Evolutionary conservation across 2,888 invertebrate species (phyloP).

Genomic region (Trissolcus brochymenae): DNA sequence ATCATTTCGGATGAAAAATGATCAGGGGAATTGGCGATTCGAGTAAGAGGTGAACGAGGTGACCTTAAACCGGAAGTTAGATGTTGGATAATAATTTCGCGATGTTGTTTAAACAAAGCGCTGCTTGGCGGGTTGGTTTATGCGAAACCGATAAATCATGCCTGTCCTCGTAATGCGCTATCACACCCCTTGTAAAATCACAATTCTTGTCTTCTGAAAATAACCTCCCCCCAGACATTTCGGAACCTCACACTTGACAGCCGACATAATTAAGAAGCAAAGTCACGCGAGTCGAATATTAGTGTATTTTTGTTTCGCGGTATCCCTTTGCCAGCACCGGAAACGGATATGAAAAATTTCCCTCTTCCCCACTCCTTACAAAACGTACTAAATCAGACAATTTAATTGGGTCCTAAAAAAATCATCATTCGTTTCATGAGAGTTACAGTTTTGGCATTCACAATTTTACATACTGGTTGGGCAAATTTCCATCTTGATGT

Average conservation of each 20-base stretch:
- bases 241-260: slow-evolving; percentile 21
- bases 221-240: slow-evolving; percentile 31
- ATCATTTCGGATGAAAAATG: too few relatives aligned
- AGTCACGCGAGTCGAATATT: slow-evolving; percentile 40
- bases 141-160: slow-evolving; percentile 39
- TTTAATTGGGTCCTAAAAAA: too few relatives aligned
- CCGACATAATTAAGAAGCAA: slow-evolving; percentile 37
- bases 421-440: too few relatives aligned
- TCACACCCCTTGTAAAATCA: slow-evolving; percentile 16
- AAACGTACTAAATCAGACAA: not conserved
- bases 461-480: too few relatives aligned
- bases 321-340: slow-evolving; percentile 9
- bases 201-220: slow-evolving; percentile 24
- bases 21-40: not conserved
- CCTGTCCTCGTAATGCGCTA: slow-evolving; percentile 25
- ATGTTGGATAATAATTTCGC: slow-evolving; percentile 37
- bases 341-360: slow-evolving; percentile 11
- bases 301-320: slow-evolving; percentile 15
- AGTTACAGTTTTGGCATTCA: too few relatives aligned
- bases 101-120: slow-evolving; percentile 38
- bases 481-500: not conserved
- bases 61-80: slow-evolving; percentile 26
- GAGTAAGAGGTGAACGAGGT: slow-evolving; percentile 21
- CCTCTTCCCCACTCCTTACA: not conserved
- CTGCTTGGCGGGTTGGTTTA: slow-evolving; percentile 18